A percentile compares a stretch with the other conserved stretches of the same genome.
phyloP scores from a whole-genome alignment of 2,113 vertebrate species.

The Galemys pyrenaicus region DNA sequence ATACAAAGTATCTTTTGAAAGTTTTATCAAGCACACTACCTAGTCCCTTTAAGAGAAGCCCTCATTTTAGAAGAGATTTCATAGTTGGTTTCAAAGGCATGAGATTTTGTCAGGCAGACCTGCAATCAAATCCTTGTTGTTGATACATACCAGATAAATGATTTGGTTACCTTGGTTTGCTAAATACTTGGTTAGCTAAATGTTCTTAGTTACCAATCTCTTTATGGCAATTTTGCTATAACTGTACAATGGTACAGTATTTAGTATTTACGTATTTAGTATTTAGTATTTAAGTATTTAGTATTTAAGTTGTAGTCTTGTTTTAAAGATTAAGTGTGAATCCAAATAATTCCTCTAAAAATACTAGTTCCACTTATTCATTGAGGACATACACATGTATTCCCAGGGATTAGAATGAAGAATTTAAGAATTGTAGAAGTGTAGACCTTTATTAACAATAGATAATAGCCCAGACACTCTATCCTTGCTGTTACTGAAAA shows the following conservation, averaged over 20 bases:
- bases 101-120: not conserved
- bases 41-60: not conserved
- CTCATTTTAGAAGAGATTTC: not conserved
- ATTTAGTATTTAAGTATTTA: not conserved
- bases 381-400: constrained; percentile 42
- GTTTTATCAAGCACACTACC: not conserved
- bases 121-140: constrained; percentile 3
- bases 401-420: constrained; percentile 39
- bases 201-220: not conserved
- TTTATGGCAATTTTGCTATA: not conserved
- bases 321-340: constrained; percentile 53
- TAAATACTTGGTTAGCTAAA: too few species aligned
- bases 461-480: not conserved
- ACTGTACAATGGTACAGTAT: not conserved
- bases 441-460: not conserved
- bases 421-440: not conserved
- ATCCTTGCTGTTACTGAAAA: constrained; percentile 52
- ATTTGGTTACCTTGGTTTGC: not conserved
- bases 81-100: not conserved
- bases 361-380: constrained; percentile 16
- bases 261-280: too few species aligned
- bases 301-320: constrained; percentile 19
- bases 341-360: constrained; percentile 35
- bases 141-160: not conserved
- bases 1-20: not conserved